A percentile compares a stretch with the other conserved stretches of the same genome.
phyloP scores from a whole-genome alignment of 2,797 vertebrate genomes.

The Pitangus sulphuratus region DNA sequence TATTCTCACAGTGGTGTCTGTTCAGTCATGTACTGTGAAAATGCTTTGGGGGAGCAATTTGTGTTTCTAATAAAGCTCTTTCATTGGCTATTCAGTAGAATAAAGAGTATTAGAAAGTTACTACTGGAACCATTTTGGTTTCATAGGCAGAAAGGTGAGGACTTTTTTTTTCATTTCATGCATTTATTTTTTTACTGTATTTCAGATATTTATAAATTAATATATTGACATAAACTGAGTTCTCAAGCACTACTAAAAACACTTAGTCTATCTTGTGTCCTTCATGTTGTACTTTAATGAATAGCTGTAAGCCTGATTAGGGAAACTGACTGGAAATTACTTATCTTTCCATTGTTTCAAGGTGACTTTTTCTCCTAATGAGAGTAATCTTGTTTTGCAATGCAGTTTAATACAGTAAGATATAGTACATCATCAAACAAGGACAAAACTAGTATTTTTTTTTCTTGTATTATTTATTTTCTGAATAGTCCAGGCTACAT shows the following conservation, averaged over 20 bases:
- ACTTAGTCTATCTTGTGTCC: background rate
- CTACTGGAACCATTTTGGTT: background rate
- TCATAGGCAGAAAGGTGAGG: background rate
- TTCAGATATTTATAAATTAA: background rate
- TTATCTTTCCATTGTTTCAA: conserved; percentile 34
- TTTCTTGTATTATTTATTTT: background rate
- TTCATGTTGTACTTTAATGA: background rate
- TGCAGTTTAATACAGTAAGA: background rate
- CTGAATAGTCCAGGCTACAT: background rate
- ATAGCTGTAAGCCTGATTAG: background rate
- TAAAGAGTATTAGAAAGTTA: background rate
- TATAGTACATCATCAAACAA: background rate
- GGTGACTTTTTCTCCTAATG: conserved; percentile 38
- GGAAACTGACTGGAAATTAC: conserved; percentile 33
- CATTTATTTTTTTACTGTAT: background rate
- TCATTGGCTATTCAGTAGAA: background rate
- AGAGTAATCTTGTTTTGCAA: background rate
- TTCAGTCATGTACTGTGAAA: background rate
- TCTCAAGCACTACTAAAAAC: background rate
- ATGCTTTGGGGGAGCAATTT: background rate
- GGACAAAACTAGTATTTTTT: background rate
- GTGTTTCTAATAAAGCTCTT: background rate
- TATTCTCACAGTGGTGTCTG: background rate
- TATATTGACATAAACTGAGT: background rate
- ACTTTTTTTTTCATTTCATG: background rate